These are phyloP conservation scores for Acanthisitta chloris DNA, from an alignment of 2,113 vertebrate species.

Conservation along the genomic window DNA sequence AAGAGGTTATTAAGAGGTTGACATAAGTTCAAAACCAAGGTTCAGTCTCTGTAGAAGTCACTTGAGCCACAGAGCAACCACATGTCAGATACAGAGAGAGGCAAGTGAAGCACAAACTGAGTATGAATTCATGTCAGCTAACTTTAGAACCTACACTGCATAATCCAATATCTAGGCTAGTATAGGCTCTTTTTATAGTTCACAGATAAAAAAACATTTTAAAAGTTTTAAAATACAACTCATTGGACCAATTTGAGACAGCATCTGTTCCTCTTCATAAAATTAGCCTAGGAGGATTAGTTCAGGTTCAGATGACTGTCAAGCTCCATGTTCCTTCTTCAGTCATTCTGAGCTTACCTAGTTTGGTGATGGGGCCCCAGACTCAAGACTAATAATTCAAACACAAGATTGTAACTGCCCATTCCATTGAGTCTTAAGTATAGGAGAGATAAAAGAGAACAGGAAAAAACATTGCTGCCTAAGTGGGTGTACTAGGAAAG, in stretches of 20 bases:
- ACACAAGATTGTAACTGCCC: not conserved
- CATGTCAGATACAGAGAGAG: not conserved
- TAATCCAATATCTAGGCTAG: not conserved
- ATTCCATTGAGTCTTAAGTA: not conserved
- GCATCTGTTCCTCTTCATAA: not conserved
- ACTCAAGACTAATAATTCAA: not conserved
- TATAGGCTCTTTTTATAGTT: not conserved
- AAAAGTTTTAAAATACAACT: not conserved
- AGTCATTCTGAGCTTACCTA: not conserved
- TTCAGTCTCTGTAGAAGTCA: not conserved
- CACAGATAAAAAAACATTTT: not conserved
- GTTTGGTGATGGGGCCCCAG: not conserved
- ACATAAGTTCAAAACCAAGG: not conserved
- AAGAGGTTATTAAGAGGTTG: not conserved
- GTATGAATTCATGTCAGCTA: not conserved
- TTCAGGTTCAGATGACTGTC: not conserved
- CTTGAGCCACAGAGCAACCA: not conserved
- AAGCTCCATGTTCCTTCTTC: fast-evolving
- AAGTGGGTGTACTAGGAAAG: not conserved
- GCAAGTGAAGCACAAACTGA: not conserved
- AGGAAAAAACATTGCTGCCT: not conserved
- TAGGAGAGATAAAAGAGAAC: not conserved
- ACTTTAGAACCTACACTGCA: not conserved
- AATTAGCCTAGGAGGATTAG: not conserved
- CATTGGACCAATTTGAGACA: not conserved